A percentile compares a stretch with the other conserved stretches of the same genome.
Evolutionary conservation across 2,113 vertebrate genomes (phyloP).

Genomic region (Oreochromis aureus): DNA sequence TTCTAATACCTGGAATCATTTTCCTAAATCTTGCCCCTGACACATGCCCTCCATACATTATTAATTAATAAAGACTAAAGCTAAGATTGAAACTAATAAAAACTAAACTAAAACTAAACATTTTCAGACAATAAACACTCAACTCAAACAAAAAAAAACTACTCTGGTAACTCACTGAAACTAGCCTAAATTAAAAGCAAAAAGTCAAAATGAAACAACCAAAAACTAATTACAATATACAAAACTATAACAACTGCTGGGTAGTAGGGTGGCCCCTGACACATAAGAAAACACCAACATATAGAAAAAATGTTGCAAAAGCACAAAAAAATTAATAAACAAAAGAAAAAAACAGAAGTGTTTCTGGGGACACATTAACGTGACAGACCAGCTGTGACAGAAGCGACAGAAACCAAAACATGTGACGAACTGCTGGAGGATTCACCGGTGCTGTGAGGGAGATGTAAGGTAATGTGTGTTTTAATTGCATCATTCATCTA

Average conservation of each 20-base stretch:
- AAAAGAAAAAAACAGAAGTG: neutral
- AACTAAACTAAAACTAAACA: neutral
- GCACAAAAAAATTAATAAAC: neutral
- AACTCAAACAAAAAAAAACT: neutral
- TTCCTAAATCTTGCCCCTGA: neutral
- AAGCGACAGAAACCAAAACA: neutral
- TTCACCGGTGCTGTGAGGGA: neutral
- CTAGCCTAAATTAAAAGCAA: neutral
- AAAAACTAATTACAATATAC: neutral
- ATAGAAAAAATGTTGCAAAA: neutral
- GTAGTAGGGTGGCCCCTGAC: rapidly evolving
- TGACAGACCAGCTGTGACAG: neutral
- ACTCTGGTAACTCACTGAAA: neutral
- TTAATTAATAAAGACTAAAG: neutral
- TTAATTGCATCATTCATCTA: neutral
- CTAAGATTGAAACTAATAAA: neutral
- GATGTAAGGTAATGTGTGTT: neutral
- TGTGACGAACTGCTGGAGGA: neutral
- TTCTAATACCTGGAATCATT: neutral
- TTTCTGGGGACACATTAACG: neutral
- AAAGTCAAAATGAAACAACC: neutral
- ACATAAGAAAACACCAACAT: neutral
- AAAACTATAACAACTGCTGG: neutral
- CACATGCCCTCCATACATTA: neutral
- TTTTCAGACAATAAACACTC: neutral